Evolutionary conservation across 2,113 vertebrate genomes (phyloP), one percentile per base, ranked within the genome.

Genomic region (Pampusana beccarii): DNA sequence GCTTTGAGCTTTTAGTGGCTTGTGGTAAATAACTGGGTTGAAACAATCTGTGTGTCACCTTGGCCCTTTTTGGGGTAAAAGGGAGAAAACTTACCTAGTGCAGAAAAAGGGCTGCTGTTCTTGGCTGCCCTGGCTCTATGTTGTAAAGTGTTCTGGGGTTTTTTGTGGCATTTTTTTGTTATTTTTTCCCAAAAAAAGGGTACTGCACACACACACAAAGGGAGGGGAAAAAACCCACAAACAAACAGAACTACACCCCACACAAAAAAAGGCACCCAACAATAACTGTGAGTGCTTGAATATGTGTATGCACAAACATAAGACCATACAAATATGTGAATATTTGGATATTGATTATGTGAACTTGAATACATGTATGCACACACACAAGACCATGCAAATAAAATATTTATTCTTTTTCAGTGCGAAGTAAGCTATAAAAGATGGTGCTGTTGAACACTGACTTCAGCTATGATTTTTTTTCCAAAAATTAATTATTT

Each of bases 261-360:
- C 29, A 33, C 16, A 11, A 4, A 16, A 13, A 21, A 62, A 23
- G n/a, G 21, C 17, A 25, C 61, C 31, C 23, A 34, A 6, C 65
- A n/a, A 18, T 25, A n/a, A 7, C 20, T 21, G 16, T 29, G 72
- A 65, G 4, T n/a, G 14, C 40, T 57, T 61, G 17, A 69, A 26
- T 5, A 1, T 38, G 2, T 3, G 0, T 20, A 1, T 46, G 16
- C 19, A 24, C 13, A 33, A 11, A 1, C 28, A 10, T 24, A 50
- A 11, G 23, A 50, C 48, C 48, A 50, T 50, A 50, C 48, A 50
- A 50, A 46, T 46, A 19, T 19, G 44, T 10, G 44, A 19, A 46
- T 46, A 18, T 46, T 19, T 46, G 44, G 9, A 46, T 46, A 46
- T 46, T 19, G 44, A 46, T 6, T 46, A 40, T 25, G 24, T 25